phyloP scores from a whole-genome alignment of 2,113 vertebrate genomes.

The Rhinoptilus africanus region DNA sequence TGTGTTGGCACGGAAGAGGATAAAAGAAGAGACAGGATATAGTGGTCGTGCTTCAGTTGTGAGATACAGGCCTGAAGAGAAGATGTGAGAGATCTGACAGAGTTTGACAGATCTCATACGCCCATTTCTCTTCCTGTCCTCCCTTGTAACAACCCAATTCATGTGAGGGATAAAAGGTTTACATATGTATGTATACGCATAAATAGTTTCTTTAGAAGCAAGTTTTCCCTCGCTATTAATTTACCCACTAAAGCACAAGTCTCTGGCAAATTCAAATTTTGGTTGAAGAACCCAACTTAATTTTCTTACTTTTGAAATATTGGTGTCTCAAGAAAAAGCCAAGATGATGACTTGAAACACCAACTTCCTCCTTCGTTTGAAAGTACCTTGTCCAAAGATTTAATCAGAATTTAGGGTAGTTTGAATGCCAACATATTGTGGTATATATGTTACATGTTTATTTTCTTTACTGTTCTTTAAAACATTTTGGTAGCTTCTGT shows the following conservation, averaged over 20 bases:
- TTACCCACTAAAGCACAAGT: background rate
- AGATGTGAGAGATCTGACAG: background rate
- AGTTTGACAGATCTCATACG: background rate
- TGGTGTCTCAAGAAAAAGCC: background rate
- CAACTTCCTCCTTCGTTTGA: background rate
- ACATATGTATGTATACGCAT: accelerated
- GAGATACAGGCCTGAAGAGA: background rate
- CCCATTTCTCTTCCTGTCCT: background rate
- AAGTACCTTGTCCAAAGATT: background rate
- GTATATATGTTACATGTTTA: accelerated
- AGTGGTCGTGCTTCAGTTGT: too few species aligned
- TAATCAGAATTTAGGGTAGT: background rate
- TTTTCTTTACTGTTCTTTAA: background rate
- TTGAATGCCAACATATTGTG: background rate
- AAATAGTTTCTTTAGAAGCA: background rate
- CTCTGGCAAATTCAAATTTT: background rate
- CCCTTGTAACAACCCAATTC: background rate
- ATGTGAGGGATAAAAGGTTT: background rate
- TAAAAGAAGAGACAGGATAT: background rate
- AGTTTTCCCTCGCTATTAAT: background rate
- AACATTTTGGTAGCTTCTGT: background rate
- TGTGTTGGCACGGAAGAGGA: background rate
- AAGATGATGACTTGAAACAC: background rate
- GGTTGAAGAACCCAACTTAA: background rate
- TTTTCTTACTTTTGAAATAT: background rate